phyloP scores from a whole-genome alignment of 2,797 vertebrate species.

The Dendrocincla tyrannina region DNA sequence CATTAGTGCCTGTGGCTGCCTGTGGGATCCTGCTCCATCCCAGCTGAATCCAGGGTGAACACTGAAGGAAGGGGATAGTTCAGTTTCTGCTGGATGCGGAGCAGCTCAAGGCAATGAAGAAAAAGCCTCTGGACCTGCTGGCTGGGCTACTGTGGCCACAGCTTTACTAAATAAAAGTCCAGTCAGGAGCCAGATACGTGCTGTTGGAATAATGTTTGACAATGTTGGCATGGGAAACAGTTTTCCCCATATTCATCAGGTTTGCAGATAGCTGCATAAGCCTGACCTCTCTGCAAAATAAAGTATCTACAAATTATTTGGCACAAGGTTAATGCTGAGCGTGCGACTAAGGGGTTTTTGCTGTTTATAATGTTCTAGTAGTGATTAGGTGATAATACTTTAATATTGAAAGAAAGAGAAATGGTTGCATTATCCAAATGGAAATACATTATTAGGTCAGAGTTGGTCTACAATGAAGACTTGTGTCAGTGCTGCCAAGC shows the following conservation, averaged over 20 bases:
- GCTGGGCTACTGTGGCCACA: accelerated
- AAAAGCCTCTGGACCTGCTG: neutral
- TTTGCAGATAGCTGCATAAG: neutral
- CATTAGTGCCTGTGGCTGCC: neutral
- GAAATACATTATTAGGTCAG: neutral
- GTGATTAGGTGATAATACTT: neutral
- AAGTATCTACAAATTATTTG: neutral
- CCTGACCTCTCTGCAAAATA: neutral
- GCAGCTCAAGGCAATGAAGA: neutral
- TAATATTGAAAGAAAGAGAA: neutral
- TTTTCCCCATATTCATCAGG: neutral
- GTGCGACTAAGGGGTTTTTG: neutral
- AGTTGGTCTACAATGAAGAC: neutral
- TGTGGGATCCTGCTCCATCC: neutral
- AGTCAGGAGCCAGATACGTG: neutral
- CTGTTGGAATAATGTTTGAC: neutral
- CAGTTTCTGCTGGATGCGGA: neutral
- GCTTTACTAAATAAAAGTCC: neutral
- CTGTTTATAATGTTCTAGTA: neutral
- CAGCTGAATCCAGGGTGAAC: neutral
- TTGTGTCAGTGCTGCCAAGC: neutral
- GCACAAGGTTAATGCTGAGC: neutral
- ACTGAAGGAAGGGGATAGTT: neutral
- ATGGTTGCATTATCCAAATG: neutral
- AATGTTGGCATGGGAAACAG: neutral